These are phyloP conservation scores for Tetramorium alpestre DNA, from an alignment of 1,140 invertebrate species.

Conservation along the genomic window DNA sequence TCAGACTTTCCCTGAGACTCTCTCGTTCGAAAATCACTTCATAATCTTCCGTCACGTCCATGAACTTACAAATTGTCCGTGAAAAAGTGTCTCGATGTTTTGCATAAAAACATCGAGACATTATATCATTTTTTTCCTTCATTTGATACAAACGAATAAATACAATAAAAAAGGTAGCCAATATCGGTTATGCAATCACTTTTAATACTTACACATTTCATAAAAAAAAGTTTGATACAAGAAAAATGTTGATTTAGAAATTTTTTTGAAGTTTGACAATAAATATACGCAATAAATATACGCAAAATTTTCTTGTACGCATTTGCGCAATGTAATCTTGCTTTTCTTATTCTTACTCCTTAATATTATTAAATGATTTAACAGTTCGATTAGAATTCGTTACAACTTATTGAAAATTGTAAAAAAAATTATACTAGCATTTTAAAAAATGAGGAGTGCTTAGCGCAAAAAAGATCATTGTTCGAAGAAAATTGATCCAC, in stretches of 20 bases:
- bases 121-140: not conserved
- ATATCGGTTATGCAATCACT: not conserved
- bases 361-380: not conserved
- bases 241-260: not conserved
- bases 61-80: slow-evolving; percentile 48
- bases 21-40: slow-evolving; percentile 49
- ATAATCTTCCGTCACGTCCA: slow-evolving; percentile 37
- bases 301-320: not conserved
- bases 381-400: not conserved
- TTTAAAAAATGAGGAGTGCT: not conserved
- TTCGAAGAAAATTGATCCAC: not conserved
- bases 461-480: not conserved
- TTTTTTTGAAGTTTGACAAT: not conserved
- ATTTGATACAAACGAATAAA: not conserved
- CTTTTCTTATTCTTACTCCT: not conserved
- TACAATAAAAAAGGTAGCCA: not conserved
- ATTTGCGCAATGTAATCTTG: not conserved
- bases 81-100: not conserved
- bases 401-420: slow-evolving; percentile 6
- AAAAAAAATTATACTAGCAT: not conserved
- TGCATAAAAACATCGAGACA: not conserved
- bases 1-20: not conserved
- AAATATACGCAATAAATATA: not conserved
- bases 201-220: not conserved
- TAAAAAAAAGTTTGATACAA: not conserved